phyloP scores from a whole-genome alignment of 2,888 invertebrate genomes.

The Diplolepis rosae region DNA sequence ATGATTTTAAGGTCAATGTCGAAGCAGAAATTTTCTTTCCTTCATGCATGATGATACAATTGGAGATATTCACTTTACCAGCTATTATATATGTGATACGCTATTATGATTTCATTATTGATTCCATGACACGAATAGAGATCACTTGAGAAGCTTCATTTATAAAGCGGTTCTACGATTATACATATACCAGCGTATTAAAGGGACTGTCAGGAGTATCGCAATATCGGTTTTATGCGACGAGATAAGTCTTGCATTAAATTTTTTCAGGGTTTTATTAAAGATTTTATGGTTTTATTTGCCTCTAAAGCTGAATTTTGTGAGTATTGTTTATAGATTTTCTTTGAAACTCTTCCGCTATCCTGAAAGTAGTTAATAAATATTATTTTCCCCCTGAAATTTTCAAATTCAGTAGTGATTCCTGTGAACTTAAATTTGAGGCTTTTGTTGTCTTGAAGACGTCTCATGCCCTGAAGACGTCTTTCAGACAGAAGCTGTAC shows the following conservation, averaged over 20 bases:
- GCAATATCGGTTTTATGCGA: conserved; percentile 9
- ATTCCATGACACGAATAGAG: conserved; percentile 25
- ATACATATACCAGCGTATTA: neutral
- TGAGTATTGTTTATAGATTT: no score
- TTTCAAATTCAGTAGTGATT: no score
- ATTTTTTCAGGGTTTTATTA: conserved; percentile 14
- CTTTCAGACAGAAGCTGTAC: no score
- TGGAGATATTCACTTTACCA: neutral
- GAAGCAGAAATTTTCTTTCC: neutral
- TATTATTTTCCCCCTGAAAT: no score
- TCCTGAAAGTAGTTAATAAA: no score
- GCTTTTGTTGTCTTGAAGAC: no score
- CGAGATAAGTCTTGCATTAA: conserved; percentile 14
- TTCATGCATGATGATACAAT: neutral
- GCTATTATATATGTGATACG: neutral
- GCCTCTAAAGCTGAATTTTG: neutral
- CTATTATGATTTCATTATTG: conserved; percentile 28
- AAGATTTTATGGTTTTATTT: neutral
- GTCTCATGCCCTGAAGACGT: no score
- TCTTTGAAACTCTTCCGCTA: no score
- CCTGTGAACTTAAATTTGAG: no score
- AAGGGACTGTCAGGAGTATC: conserved; percentile 14
- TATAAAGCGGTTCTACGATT: conserved; percentile 3
- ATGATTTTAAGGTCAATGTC: neutral
- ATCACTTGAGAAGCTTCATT: conserved; percentile 28